Conservation (phyloP, 2,888 invertebrate species). For the Arenicola marina region DNA sequence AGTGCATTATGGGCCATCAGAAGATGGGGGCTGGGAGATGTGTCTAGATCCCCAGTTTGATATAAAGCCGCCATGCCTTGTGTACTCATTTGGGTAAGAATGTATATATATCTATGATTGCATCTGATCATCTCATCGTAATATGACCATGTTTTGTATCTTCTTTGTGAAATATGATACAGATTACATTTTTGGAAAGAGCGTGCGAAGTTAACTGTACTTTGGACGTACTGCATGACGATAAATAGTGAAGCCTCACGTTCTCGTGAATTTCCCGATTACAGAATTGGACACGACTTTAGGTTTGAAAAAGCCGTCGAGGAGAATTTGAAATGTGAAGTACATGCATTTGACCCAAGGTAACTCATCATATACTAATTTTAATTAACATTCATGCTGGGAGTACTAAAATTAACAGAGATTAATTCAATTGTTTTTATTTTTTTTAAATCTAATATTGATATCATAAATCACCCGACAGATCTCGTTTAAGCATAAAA, state of each 20-base stretch:
- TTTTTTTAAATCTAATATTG: too few relatives aligned
- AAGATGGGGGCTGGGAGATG: slow-evolving; percentile 58
- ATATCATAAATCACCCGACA: too few relatives aligned
- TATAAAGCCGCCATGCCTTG: slow-evolving; percentile 46
- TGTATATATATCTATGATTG: background rate
- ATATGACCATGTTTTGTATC: background rate
- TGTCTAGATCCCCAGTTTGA: slow-evolving; percentile 50
- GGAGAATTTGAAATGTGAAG: slow-evolving; percentile 44
- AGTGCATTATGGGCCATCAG: slow-evolving; percentile 43
- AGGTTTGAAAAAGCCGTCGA: slow-evolving; percentile 46
- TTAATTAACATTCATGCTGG: too few relatives aligned
- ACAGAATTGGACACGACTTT: slow-evolving; percentile 54
- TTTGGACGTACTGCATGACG: background rate
- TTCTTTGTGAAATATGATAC: background rate
- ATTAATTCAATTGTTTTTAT: too few relatives aligned
- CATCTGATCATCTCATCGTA: background rate
- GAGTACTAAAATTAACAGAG: too few relatives aligned
- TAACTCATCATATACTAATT: slow-evolving; percentile 21
- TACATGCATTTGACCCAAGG: slow-evolving; percentile 59
- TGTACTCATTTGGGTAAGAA: slow-evolving; percentile 53
- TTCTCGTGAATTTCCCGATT: background rate
- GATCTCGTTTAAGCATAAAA: too few relatives aligned
- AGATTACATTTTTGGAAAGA: background rate
- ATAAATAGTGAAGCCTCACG: too few relatives aligned
- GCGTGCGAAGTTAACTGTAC: background rate